phyloP scores from a whole-genome alignment of 1,140 invertebrate genomes.

The Ladona fulva region DNA sequence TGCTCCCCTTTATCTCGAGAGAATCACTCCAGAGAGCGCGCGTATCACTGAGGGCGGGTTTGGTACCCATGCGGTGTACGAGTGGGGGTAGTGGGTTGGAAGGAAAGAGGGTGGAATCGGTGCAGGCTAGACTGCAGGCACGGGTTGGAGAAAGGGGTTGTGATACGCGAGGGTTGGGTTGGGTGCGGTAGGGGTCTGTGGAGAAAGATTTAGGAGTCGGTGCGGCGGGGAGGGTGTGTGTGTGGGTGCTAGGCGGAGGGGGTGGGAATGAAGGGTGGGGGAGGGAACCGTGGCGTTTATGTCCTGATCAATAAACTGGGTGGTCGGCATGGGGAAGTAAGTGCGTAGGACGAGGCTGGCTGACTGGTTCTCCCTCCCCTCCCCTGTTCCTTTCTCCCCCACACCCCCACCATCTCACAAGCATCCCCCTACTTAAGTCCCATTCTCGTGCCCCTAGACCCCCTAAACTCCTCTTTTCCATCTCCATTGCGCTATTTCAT shows the following conservation, averaged over 20 bases:
- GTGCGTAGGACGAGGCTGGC: neutral
- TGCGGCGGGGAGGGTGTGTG: neutral
- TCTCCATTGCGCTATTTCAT: neutral
- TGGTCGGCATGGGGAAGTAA: neutral
- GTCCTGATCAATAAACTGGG: conserved; percentile 8
- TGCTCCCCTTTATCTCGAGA: neutral
- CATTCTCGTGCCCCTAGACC: neutral
- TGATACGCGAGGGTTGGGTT: neutral
- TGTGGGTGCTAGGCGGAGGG: neutral
- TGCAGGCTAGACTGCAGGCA: neutral
- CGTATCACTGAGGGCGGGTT: neutral
- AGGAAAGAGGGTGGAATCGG: neutral
- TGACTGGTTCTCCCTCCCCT: neutral
- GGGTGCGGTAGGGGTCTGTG: neutral
- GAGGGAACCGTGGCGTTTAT: neutral
- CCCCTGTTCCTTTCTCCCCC: neutral
- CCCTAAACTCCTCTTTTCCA: neutral
- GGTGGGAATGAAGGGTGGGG: neutral
- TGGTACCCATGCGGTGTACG: neutral
- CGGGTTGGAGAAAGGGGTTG: neutral
- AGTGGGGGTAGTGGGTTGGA: neutral
- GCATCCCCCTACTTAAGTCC: neutral
- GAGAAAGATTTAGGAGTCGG: neutral
- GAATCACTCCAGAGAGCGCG: neutral
- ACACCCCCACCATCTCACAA: neutral